A percentile compares a stretch with the other conserved stretches of the same genome.
Conservation (phyloP, 2,113 vertebrate genomes). For the Mustela lutreola region DNA sequence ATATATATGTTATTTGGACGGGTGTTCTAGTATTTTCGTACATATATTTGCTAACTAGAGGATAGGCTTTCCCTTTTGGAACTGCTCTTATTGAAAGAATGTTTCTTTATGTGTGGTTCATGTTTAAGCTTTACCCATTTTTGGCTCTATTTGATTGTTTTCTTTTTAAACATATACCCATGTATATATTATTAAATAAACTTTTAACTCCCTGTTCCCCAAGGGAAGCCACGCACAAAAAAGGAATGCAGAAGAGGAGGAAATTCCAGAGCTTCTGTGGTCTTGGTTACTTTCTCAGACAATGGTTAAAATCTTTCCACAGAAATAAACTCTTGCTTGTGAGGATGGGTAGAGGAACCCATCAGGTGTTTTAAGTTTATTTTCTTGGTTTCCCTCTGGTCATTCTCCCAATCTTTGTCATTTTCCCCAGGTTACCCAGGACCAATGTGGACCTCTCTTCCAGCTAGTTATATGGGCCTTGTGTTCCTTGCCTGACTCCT, state of each 20-base stretch:
- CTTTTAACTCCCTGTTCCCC: not conserved
- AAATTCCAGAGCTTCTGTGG: not conserved
- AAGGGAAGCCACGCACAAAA: not conserved
- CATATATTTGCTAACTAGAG: not conserved
- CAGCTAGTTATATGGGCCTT: not conserved
- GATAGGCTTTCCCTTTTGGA: conserved; percentile 4
- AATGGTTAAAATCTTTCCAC: conserved; percentile 43
- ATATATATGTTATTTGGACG: not conserved
- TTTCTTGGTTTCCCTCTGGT: conserved; percentile 16
- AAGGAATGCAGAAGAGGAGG: not conserved
- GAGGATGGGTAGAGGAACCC: not conserved
- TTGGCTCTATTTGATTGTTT: conserved; percentile 36
- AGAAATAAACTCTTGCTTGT: not conserved
- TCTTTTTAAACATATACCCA: conserved; percentile 9
- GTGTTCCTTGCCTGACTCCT: not conserved
- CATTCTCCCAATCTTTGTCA: not conserved
- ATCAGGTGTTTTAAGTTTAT: not conserved
- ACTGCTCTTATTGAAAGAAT: not conserved
- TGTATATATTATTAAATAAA: conserved; percentile 6
- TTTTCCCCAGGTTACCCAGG: not conserved
- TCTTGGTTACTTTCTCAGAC: conserved; percentile 43
- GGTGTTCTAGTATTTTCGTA: not conserved
- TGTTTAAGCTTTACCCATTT: not conserved
- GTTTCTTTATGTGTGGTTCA: not conserved
- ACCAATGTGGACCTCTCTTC: not conserved